Conservation (phyloP, 2,888 invertebrate genomes). For the Lamproptera curius region DNA sequence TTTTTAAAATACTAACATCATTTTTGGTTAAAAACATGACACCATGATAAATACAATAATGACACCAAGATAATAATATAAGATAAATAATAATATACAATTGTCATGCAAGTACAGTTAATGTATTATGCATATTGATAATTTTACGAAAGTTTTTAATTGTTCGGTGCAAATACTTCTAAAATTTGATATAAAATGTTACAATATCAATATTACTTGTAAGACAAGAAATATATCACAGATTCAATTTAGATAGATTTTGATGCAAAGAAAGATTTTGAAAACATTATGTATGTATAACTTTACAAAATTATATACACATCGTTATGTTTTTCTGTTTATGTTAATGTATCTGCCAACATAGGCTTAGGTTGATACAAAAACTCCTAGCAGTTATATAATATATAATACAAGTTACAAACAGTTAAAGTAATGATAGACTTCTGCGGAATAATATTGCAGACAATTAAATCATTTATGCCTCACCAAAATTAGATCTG, state of each 20-base stretch:
- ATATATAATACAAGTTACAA: too few species aligned
- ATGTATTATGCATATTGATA: neutral
- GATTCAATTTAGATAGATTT: neutral
- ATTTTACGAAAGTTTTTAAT: neutral
- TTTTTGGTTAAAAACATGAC: neutral
- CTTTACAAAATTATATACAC: too few species aligned
- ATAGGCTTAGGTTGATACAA: too few species aligned
- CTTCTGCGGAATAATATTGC: too few species aligned
- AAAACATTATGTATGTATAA: too few species aligned
- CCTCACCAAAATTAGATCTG: too few species aligned
- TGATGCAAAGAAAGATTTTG: too few species aligned
- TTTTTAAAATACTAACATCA: neutral
- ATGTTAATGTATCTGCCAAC: too few species aligned
- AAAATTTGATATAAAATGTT: neutral
- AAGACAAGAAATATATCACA: neutral
- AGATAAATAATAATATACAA: neutral
- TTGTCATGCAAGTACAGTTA: neutral
- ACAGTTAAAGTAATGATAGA: too few species aligned
- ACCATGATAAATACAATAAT: neutral
- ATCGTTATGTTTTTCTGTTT: too few species aligned
- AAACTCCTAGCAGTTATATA: too few species aligned
- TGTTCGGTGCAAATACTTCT: neutral
- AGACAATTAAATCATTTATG: too few species aligned
- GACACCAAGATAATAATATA: neutral
- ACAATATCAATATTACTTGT: neutral